Evolutionary conservation across 2,797 vertebrate species (phyloP).

Genomic region (Eurystomus glaucurus): DNA sequence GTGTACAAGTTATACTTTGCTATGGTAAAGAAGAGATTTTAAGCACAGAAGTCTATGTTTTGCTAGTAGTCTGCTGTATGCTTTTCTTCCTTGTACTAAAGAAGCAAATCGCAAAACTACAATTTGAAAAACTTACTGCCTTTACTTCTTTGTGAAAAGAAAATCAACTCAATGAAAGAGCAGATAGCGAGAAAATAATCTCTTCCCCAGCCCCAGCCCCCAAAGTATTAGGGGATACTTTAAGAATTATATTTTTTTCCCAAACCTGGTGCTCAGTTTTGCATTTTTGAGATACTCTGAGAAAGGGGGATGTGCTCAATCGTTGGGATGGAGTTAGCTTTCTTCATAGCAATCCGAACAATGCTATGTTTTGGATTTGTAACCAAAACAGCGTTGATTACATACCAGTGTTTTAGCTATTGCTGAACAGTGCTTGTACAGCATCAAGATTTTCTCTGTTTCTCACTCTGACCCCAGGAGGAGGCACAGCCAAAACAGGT

Average conservation of each 20-base stretch:
- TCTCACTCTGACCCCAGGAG: not conserved
- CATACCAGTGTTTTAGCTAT: rapidly evolving
- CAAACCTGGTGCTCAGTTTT: rapidly evolving
- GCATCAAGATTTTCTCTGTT: not conserved
- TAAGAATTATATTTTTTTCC: rapidly evolving
- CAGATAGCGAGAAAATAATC: rapidly evolving
- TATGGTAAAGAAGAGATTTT: not conserved
- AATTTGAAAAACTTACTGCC: not conserved
- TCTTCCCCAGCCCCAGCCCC: too few species aligned
- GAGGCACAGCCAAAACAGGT: not conserved
- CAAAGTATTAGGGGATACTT: not conserved
- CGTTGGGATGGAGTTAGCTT: not conserved
- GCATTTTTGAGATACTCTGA: not conserved
- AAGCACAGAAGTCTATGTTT: not conserved
- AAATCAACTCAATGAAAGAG: not conserved
- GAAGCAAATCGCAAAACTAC: not conserved
- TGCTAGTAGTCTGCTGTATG: not conserved
- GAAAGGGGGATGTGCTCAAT: not conserved
- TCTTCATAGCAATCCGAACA: not conserved
- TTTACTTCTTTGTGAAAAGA: not conserved
- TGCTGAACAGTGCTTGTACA: not conserved
- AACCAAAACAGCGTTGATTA: not conserved
- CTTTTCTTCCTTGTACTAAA: not conserved
- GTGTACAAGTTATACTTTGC: not conserved
- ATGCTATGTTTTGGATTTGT: not conserved